Evolutionary conservation across 2,888 invertebrate species (phyloP).

Genomic region (Pterostichus niger): DNA sequence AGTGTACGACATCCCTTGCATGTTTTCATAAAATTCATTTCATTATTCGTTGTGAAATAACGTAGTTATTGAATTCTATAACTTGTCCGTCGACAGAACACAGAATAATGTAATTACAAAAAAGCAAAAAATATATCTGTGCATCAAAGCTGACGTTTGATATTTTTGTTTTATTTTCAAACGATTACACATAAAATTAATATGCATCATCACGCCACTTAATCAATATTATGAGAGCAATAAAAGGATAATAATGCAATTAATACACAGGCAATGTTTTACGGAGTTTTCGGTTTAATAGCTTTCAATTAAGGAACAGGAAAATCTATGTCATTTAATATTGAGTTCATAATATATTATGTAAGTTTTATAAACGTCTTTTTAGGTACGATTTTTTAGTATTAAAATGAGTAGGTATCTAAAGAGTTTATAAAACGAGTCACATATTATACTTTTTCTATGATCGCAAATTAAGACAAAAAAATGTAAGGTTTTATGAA

Average conservation of each 20-base stretch:
- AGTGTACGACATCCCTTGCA: background rate
- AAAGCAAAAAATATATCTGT: background rate
- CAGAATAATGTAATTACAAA: constrained; percentile 1
- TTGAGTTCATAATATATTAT: too few relatives aligned
- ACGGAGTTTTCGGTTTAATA: background rate
- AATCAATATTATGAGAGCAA: background rate
- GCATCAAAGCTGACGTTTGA: background rate
- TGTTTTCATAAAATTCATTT: constrained; percentile 25
- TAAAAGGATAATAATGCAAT: background rate
- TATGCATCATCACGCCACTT: background rate
- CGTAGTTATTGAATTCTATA: background rate
- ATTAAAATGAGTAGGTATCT: too few relatives aligned
- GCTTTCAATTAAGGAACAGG: too few relatives aligned
- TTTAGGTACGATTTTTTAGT: too few relatives aligned
- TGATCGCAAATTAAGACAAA: too few relatives aligned
- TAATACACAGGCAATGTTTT: background rate
- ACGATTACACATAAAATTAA: background rate
- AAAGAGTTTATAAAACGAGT: too few relatives aligned
- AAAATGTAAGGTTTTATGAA: too few relatives aligned
- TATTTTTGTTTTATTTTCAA: background rate
- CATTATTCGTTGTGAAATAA: background rate
- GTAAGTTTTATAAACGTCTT: too few relatives aligned
- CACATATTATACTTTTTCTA: too few relatives aligned
- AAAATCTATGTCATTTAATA: too few relatives aligned
- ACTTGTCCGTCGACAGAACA: background rate